phyloP scores from a whole-genome alignment of 2,888 invertebrate genomes.

The Palloptera scutellata region DNA sequence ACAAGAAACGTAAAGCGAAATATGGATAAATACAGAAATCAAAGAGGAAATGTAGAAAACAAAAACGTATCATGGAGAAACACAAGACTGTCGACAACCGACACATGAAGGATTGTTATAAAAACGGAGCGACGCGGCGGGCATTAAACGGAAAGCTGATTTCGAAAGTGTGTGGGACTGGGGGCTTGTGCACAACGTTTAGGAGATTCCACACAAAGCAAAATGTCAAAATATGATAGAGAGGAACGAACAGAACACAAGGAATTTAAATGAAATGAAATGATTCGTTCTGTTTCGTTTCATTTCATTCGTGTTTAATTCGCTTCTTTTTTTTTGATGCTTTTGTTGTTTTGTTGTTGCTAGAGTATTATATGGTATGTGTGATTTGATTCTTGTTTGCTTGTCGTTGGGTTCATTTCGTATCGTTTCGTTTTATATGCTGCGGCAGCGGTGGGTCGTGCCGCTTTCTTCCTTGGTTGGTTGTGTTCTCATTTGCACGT shows the following conservation, averaged over 20 bases:
- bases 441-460: background rate
- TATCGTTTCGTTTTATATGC: background rate
- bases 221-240: slow-evolving; percentile 8
- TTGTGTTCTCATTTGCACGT: slow-evolving; percentile 27
- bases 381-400: background rate
- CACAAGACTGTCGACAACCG: background rate
- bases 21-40: background rate
- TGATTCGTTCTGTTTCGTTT: background rate
- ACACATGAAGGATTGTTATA: background rate
- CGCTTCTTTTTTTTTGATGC: slow-evolving; percentile 1
- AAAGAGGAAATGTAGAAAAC: too few relatives aligned
- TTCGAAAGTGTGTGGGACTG: background rate
- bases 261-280: background rate
- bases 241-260: background rate
- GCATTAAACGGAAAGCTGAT: background rate
- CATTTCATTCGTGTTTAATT: slow-evolving; percentile 4
- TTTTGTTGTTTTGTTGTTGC: background rate
- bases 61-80: too few relatives aligned
- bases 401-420: background rate
- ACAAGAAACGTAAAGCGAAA: slow-evolving; percentile 3
- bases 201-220: slow-evolving; percentile 23
- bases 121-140: background rate
- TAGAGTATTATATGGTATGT: too few relatives aligned
- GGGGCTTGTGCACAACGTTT: background rate
- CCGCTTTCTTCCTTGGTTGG: background rate